These are phyloP conservation scores for Tringa solitaria DNA, from an alignment of 2,113 vertebrate species.

Conservation along the genomic window DNA sequence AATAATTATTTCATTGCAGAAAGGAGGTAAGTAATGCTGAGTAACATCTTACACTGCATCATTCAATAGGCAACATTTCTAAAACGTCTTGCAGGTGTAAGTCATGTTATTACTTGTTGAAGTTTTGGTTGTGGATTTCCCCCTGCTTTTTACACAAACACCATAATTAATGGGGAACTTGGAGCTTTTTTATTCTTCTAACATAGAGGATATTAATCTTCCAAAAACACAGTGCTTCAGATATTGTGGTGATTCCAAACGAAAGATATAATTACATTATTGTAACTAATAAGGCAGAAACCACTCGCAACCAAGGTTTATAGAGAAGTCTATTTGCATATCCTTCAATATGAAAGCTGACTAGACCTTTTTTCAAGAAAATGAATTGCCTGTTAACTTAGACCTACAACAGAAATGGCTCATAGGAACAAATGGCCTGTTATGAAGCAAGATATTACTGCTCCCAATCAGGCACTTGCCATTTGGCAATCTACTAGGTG, in stretches of 20 bases:
- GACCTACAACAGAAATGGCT: not conserved
- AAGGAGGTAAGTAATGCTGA: not conserved
- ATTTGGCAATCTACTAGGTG: not conserved
- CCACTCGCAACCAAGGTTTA: not conserved
- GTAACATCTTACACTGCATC: not conserved
- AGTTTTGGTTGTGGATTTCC: not conserved
- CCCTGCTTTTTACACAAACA: not conserved
- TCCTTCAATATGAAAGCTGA: not conserved
- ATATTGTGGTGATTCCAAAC: not conserved
- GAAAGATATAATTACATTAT: not conserved
- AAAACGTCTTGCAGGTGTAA: not conserved
- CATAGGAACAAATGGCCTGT: not conserved
- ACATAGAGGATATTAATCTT: not conserved
- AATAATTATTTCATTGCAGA: not conserved
- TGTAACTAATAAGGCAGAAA: constrained; percentile 5
- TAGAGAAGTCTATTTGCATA: not conserved
- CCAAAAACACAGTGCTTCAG: not conserved
- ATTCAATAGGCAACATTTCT: not conserved
- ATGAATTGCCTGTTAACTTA: not conserved
- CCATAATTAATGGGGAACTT: not conserved
- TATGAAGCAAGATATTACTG: not conserved
- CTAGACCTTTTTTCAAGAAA: not conserved
- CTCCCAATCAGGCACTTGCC: not conserved
- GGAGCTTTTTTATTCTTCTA: not conserved
- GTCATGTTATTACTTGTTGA: not conserved